Percentiles rank a stretch among this genome's conserved stretches.
These are phyloP conservation scores for Heliconius aoede DNA, from an alignment of 2,888 invertebrate species.

Conservation along the genomic window DNA sequence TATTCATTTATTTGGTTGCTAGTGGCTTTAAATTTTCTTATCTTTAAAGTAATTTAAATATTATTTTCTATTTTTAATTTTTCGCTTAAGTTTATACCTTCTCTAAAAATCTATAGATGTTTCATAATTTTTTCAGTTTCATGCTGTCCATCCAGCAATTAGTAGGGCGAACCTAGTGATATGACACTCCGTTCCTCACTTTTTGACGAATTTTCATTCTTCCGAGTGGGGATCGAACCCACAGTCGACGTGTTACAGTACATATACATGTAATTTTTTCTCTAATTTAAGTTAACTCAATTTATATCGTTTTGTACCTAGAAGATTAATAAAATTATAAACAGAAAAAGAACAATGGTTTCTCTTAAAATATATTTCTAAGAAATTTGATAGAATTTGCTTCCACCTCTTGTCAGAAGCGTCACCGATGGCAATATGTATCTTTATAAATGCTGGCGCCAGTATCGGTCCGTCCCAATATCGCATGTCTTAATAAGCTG, in stretches of 20 bases:
- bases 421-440: conserved; percentile 39
- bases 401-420: conserved; percentile 40
- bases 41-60: too few species aligned
- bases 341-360: conserved; percentile 29
- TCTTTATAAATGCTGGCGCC: conserved; percentile 45
- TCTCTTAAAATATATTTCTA: conserved; percentile 39
- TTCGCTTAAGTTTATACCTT: too few species aligned
- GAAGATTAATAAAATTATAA: conserved; percentile 28
- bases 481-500: conserved; percentile 47
- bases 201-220: too few species aligned
- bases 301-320: neutral
- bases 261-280: neutral
- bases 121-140: too few species aligned
- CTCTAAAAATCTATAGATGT: too few species aligned
- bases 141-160: too few species aligned
- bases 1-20: too few species aligned
- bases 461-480: conserved; percentile 40
- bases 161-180: too few species aligned
- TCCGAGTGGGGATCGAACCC: too few species aligned
- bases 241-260: too few species aligned
- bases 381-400: conserved; percentile 43
- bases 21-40: too few species aligned
- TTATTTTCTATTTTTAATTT: neutral
- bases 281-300: neutral
- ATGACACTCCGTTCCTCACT: too few species aligned